Evolutionary conservation across 2,888 invertebrate genomes (phyloP), one percentile per base, ranked within the genome.

Genomic region (Sinodicranocentrus sp.): DNA sequence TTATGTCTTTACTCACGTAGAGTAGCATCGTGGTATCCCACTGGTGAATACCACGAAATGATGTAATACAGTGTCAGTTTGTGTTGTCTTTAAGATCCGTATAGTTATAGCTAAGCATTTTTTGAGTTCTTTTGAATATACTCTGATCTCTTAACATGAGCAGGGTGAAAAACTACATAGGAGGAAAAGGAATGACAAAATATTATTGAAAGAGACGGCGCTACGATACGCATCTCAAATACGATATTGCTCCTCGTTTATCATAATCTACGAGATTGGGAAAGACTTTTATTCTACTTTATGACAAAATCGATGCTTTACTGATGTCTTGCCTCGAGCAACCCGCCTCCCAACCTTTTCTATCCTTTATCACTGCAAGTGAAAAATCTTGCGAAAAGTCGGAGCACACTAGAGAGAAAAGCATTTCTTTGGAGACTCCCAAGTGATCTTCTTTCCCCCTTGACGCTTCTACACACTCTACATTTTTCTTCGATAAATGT

Each of bases 401-500:
- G 59, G 13, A 39, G 57, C 21, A 57, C 23, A n/a, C n/a, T n/a
- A 57, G 57, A 23, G 21, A 23, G 52, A 70, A 70, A 57, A 23
- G 48, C 39, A 25, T 80, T 65, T 71, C 44, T 72, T 17, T 48
- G 23, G 21, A 43, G 19, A 48, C 59, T 70, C 59, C 15, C 57
- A 5, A 17, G 19, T 73, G 19, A 2, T 13, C 44, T 5, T 52
- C 28, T 68, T 54, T 68, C 44, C 28, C 17, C 52, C 59, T 44
- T 59, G 67, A 77, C 54, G 21, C 33, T 52, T 39, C 23, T 39
- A 57, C 21, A 33, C 43, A 67, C 44, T 83, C 73, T 59, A 73
- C 72, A 84, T 84, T 84, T 77, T 84, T 78, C 84, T 78, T 78
- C 78, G 78, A 84, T 84, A 84, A 84, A 84, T 84, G 84, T 84